Percentiles rank a stretch among this genome's conserved stretches.
phyloP scores from a whole-genome alignment of 2,113 vertebrate genomes.

The Oreochromis niloticus region DNA sequence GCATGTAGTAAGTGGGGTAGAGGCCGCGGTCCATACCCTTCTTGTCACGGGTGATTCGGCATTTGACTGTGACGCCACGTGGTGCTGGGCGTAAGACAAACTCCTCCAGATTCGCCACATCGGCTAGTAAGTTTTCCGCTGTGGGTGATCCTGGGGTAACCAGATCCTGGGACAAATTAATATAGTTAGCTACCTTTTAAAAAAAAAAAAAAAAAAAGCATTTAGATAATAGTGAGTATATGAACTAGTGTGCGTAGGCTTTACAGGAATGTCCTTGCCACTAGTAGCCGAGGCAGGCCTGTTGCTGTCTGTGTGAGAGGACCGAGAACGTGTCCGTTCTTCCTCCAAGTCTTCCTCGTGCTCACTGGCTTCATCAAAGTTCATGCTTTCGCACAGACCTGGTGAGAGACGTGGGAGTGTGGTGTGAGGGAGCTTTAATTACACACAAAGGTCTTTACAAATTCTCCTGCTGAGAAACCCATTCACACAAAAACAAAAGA shows the following conservation, averaged over 20 bases:
- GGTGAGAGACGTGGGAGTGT: not conserved
- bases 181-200: rapidly evolving
- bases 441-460: not conserved
- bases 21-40: constrained; percentile 94
- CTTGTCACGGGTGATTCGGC: constrained; percentile 90
- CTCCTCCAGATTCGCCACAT: constrained; percentile 84
- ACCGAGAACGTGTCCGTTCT: constrained; percentile 62
- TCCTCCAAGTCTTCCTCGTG: constrained; percentile 66
- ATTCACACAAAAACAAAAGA: not conserved
- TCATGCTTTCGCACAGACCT: constrained; percentile 90
- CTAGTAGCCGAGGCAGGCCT: constrained; percentile 80
- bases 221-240: not conserved
- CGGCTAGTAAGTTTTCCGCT: constrained; percentile 70
- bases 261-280: constrained; percentile 78
- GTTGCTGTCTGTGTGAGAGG: constrained; percentile 64
- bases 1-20: constrained; percentile 96
- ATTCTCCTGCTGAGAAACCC: not conserved
- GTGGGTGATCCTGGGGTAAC: constrained; percentile 69
- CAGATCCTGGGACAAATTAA: constrained; percentile 66
- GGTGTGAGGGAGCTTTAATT: not conserved
- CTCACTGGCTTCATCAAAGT: constrained; percentile 87
- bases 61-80: constrained; percentile 82
- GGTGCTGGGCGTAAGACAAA: constrained; percentile 86
- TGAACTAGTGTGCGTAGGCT: not conserved
- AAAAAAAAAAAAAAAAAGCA: not conserved